These are phyloP conservation scores for Percina caprodes DNA, from an alignment of 2,113 vertebrate species.

Conservation along the genomic window DNA sequence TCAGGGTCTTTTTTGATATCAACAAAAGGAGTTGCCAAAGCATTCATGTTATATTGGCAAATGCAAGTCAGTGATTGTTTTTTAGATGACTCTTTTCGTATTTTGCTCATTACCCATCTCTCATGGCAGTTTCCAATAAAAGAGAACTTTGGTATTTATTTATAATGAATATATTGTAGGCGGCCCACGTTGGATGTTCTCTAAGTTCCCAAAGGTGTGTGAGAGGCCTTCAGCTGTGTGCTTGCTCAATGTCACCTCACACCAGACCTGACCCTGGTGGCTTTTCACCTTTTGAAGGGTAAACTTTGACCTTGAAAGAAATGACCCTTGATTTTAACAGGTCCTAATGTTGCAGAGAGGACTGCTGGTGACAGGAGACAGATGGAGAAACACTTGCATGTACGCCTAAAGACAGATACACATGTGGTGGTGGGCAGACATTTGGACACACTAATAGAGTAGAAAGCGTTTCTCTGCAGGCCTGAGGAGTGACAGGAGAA, in stretches of 20 bases:
- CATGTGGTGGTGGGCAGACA: slow-evolving; percentile 54
- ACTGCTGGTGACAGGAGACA: slow-evolving; percentile 76
- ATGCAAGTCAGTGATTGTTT: slow-evolving; percentile 1
- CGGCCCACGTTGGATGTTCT: slow-evolving; percentile 28
- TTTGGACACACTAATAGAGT: slow-evolving; percentile 61
- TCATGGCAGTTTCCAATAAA: not conserved
- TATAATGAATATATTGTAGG: slow-evolving; percentile 34
- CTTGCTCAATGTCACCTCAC: slow-evolving; percentile 79
- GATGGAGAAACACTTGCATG: slow-evolving; percentile 72
- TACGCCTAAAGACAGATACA: slow-evolving; percentile 48
- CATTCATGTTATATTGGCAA: not conserved
- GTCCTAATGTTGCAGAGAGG: slow-evolving; percentile 75
- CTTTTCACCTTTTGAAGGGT: slow-evolving; percentile 70
- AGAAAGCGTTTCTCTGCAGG: slow-evolving; percentile 63
- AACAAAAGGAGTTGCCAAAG: not conserved
- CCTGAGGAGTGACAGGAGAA: slow-evolving; percentile 69
- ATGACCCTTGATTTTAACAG: slow-evolving; percentile 77
- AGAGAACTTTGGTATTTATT: slow-evolving; percentile 9
- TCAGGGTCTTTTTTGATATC: not conserved
- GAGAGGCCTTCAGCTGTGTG: slow-evolving; percentile 63
- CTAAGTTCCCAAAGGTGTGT: slow-evolving; percentile 53
- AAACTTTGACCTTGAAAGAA: slow-evolving; percentile 72
- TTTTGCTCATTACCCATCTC: not conserved
- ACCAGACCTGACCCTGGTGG: slow-evolving; percentile 61
- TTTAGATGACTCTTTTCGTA: not conserved